phyloP scores from a whole-genome alignment of 2,113 vertebrate genomes.

The Grantiella picta region DNA sequence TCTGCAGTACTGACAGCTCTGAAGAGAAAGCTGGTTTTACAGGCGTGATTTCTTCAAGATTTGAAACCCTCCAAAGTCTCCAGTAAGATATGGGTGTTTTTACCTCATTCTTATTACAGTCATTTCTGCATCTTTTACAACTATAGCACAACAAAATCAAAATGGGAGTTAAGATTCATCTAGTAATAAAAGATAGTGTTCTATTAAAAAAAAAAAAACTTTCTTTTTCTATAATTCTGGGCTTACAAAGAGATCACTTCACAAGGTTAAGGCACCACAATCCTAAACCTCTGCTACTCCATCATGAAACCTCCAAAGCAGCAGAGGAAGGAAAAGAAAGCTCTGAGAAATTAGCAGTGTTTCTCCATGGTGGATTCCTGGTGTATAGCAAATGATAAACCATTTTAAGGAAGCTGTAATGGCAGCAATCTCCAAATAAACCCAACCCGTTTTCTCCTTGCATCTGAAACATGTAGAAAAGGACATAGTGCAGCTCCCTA shows the following conservation, averaged over 20 bases:
- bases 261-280: fast-evolving
- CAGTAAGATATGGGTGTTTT: neutral
- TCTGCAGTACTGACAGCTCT: neutral
- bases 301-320: neutral
- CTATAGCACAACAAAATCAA: neutral
- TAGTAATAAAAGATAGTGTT: neutral
- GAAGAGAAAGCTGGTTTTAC: neutral
- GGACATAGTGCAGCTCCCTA: neutral
- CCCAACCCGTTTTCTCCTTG: neutral
- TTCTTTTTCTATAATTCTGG: neutral
- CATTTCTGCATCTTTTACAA: neutral
- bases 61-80: neutral
- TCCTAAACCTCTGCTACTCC: neutral
- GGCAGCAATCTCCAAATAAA: neutral
- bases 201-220: neutral
- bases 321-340: neutral
- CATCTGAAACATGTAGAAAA: neutral
- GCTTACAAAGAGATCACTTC: neutral
- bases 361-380: neutral
- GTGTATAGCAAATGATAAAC: neutral
- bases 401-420: neutral
- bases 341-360: neutral
- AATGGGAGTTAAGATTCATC: neutral
- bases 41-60: neutral
- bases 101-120: neutral